Evolutionary conservation across 1,140 invertebrate genomes (phyloP).

Genomic region (Drosophila rhopaloa): DNA sequence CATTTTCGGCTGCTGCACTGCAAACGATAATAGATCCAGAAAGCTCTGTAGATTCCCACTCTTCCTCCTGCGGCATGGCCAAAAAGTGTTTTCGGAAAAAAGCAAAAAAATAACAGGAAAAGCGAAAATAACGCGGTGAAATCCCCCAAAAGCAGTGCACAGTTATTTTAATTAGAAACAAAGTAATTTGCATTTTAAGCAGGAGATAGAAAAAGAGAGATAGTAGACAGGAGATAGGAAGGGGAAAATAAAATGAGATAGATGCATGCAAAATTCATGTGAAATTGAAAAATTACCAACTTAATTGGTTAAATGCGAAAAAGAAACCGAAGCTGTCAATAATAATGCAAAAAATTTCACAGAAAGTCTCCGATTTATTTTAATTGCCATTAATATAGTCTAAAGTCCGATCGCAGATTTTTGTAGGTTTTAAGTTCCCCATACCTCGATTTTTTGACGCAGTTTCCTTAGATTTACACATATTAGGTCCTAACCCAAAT

Average conservation of each 20-base stretch:
- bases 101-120: slow-evolving; percentile 40
- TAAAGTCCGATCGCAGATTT: no score
- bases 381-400: no score
- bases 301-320: slow-evolving; percentile 6
- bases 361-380: neutral
- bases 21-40: slow-evolving; percentile 64
- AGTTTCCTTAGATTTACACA: no score
- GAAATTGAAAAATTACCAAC: slow-evolving; percentile 24
- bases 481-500: no score
- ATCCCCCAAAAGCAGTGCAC: slow-evolving; percentile 65
- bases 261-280: slow-evolving; percentile 1
- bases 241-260: neutral
- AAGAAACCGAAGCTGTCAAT: slow-evolving; percentile 5
- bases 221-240: neutral
- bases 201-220: slow-evolving; percentile 1
- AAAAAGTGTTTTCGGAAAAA: slow-evolving; percentile 68
- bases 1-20: slow-evolving; percentile 36
- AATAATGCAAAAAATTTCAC: neutral
- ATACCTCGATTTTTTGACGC: no score
- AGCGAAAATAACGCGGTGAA: slow-evolving; percentile 29
- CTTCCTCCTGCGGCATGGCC: slow-evolving; percentile 19
- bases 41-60: slow-evolving; percentile 30
- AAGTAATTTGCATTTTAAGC: slow-evolving; percentile 79
- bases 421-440: no score
- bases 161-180: slow-evolving; percentile 81